Evolutionary conservation across 2,888 invertebrate species (phyloP).

Genomic region (Clunio marinus): DNA sequence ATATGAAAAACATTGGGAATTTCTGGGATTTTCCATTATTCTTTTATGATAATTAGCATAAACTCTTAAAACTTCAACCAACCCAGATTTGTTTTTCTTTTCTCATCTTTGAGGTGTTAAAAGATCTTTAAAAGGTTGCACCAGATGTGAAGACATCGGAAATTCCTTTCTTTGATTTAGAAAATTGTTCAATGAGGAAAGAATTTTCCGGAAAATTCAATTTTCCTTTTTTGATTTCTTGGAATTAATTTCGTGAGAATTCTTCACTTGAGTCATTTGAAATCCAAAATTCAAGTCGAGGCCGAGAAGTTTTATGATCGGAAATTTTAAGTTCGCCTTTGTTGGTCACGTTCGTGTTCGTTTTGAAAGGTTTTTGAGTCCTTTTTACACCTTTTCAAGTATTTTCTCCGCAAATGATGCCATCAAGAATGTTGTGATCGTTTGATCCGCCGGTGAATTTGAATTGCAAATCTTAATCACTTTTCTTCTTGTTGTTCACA

Average conservation of each 20-base stretch:
- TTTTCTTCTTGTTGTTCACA: constrained; percentile 47
- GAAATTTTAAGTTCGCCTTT: constrained; percentile 6
- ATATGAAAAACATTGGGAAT: not conserved
- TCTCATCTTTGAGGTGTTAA: not conserved
- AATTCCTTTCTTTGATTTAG: not conserved
- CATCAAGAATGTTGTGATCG: not conserved
- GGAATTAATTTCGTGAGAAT: too few species aligned
- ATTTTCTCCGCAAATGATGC: not conserved
- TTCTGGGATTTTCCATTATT: constrained; percentile 19
- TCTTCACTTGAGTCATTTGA: too few species aligned
- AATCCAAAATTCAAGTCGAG: too few species aligned
- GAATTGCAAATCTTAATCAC: not conserved
- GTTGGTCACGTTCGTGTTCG: constrained; percentile 20
- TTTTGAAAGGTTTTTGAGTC: not conserved
- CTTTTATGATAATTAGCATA: constrained; percentile 22
- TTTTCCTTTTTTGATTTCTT: too few species aligned
- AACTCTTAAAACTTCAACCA: not conserved
- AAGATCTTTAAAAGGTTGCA: not conserved
- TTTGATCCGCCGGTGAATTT: constrained; percentile 6
- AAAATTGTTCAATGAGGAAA: not conserved
- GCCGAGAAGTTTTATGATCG: constrained; percentile 11
- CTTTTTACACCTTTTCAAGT: constrained; percentile 29
- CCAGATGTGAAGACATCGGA: constrained; percentile 3
- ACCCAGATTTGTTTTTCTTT: constrained; percentile 7
- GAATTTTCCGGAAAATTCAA: not conserved